Evolutionary conservation across 2,888 invertebrate genomes (phyloP).

Genomic region (Oegoconia quadripuncta): DNA sequence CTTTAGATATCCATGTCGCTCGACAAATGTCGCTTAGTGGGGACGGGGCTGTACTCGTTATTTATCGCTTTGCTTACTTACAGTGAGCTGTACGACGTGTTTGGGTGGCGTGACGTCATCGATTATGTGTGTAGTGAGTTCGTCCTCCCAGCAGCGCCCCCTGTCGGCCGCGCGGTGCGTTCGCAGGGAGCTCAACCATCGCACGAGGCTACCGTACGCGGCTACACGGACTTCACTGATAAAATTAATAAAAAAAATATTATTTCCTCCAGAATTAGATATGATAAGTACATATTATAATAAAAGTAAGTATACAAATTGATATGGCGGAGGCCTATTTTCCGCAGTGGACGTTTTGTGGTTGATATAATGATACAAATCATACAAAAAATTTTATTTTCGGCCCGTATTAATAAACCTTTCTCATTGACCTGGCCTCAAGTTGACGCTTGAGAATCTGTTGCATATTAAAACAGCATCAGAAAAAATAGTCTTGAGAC

Average conservation of each 20-base stretch:
- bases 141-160: constrained; percentile 43
- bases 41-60: background rate
- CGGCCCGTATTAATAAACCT: too few relatives aligned
- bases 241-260: constrained; percentile 1
- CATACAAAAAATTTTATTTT: too few relatives aligned
- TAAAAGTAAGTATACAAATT: too few relatives aligned
- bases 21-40: background rate
- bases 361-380: too few relatives aligned
- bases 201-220: constrained; percentile 45
- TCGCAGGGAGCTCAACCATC: constrained; percentile 45
- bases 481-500: too few relatives aligned
- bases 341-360: too few relatives aligned
- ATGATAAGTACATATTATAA: too few relatives aligned
- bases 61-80: constrained; percentile 36
- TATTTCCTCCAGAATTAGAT: background rate
- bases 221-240: constrained; percentile 47
- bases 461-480: too few relatives aligned
- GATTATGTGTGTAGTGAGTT: constrained; percentile 41
- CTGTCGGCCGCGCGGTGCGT: constrained; percentile 31
- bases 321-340: too few relatives aligned
- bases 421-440: too few relatives aligned
- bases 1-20: too few relatives aligned
- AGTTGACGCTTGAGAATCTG: too few relatives aligned
- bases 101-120: constrained; percentile 45
- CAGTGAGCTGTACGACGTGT: constrained; percentile 51